Conservation (phyloP, 2,797 vertebrate species). For the Hypotaenidia philippensis region DNA sequence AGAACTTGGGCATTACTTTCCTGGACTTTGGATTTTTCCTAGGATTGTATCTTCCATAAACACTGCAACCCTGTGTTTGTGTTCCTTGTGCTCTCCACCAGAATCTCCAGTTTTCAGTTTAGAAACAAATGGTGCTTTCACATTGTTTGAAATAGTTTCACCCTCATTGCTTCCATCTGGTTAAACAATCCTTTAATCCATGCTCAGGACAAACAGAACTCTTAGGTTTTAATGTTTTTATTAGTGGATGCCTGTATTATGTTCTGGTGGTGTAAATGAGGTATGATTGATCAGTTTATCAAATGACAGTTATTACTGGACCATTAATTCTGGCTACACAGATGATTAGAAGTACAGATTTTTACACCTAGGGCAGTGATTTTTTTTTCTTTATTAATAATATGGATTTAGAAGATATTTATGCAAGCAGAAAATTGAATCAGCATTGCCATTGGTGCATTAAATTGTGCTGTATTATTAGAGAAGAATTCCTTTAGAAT, state of each 20-base stretch:
- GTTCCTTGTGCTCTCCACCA: constrained; percentile 19
- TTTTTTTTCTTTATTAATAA: constrained; percentile 46
- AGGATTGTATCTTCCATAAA: constrained; percentile 34
- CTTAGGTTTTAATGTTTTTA: constrained; percentile 18
- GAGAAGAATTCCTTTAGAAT: constrained; percentile 49
- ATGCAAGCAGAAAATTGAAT: constrained; percentile 79
- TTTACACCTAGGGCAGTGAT: constrained; percentile 46
- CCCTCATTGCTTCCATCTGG: constrained; percentile 53
- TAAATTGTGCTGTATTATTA: constrained; percentile 65
- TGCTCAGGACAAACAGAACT: constrained; percentile 21
- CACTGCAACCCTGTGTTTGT: not conserved
- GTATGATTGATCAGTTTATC: constrained; percentile 47
- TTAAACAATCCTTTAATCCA: constrained; percentile 76
- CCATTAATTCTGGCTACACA: constrained; percentile 76
- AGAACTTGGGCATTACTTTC: constrained; percentile 38
- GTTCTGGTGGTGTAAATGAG: not conserved
- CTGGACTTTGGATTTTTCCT: constrained; percentile 39
- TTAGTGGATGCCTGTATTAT: not conserved
- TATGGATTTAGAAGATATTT: constrained; percentile 72
- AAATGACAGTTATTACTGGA: constrained; percentile 53
- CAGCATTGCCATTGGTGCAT: constrained; percentile 56
- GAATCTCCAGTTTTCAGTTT: not conserved
- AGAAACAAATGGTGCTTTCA: constrained; percentile 29
- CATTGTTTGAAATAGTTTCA: constrained; percentile 62
- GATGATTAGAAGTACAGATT: constrained; percentile 56